Evolutionary conservation across 2,888 invertebrate species (phyloP), one percentile per base, ranked within the genome.

Genomic region (Trissonchulus sp.): DNA sequence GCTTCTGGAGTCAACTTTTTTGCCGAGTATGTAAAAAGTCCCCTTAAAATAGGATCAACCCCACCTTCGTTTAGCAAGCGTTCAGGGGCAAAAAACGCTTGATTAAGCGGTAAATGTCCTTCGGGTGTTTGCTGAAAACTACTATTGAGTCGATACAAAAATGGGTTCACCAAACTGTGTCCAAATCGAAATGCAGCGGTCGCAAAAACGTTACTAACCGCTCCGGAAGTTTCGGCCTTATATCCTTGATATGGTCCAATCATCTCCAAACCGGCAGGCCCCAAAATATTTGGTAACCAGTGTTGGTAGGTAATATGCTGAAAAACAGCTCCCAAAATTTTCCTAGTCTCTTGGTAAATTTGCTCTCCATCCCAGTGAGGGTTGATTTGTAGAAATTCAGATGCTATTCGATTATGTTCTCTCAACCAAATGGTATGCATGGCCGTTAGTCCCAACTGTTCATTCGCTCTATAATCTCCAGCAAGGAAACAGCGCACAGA

Each of bases 11-110:
- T 79, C 62, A 82, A 80, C 60, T 84, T 83, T 79, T 99, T 99
- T 0, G 96, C 93, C 0, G 97, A 90, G 1, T 91, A 90, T 0
- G 90, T 90, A 83, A 93, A 93, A 86, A 99, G 89, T 36, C 96
- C 98, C 79, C 99, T 88, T 74, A 99, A 85, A 35, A 99, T 85
- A 0, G 99, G 98, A 87, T 99, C 99, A 0, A 98, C 91, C 1
- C 99, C 99, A 15, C 99, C 99, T 87, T 99, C 97, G 79, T 96
- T 94, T 0, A 97, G 91, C 1, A 96, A 84, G 76, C 97, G 88
- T 91, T 96, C 97, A 0, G 99, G 98, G 0, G 98, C 90, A 86
- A 99, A 99, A 87, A 99, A 99, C 0, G 98, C 97, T 85, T 93
- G 90, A 76, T 95, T 92, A 2, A 99, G 88, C 1, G 91, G 90